phyloP scores from a whole-genome alignment of 2,888 invertebrate genomes.

The Nomada goodeniana region DNA sequence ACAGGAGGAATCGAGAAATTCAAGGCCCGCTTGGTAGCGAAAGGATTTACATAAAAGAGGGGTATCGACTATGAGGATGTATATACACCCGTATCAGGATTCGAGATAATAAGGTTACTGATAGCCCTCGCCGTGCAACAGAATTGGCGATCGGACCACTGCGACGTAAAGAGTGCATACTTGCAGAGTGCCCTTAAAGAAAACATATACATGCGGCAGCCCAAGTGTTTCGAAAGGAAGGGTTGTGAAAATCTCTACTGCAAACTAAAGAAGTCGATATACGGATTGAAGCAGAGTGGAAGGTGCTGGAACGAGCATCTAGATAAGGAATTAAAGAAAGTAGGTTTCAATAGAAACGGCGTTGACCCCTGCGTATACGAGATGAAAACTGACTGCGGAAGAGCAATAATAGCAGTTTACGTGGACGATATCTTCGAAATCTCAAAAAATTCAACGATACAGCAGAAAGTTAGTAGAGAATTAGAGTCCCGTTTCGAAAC shows the following conservation, averaged over 20 bases:
- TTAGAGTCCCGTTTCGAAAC: constrained; percentile 5
- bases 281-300: constrained; percentile 13
- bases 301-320: constrained; percentile 7
- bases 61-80: background rate
- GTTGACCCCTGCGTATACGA: constrained; percentile 9
- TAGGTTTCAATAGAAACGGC: constrained; percentile 2
- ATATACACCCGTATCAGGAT: constrained; percentile 1
- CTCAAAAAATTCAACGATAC: background rate
- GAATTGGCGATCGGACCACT: background rate
- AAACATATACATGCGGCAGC: constrained; percentile 4
- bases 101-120: constrained; percentile 12
- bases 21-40: constrained; percentile 9
- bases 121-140: background rate
- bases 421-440: constrained; percentile 1
- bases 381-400: background rate
- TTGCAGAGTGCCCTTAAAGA: constrained; percentile 1
- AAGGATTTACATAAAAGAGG: constrained; percentile 1
- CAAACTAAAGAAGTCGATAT: constrained; percentile 10
- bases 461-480: background rate
- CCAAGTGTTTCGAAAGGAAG: background rate
- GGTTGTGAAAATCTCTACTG: background rate
- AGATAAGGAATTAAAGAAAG: background rate
- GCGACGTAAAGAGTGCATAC: constrained; percentile 10
- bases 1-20: background rate
- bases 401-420: constrained; percentile 11